Conservation (phyloP, 2,888 invertebrate genomes). For the Pammene fasciana region DNA sequence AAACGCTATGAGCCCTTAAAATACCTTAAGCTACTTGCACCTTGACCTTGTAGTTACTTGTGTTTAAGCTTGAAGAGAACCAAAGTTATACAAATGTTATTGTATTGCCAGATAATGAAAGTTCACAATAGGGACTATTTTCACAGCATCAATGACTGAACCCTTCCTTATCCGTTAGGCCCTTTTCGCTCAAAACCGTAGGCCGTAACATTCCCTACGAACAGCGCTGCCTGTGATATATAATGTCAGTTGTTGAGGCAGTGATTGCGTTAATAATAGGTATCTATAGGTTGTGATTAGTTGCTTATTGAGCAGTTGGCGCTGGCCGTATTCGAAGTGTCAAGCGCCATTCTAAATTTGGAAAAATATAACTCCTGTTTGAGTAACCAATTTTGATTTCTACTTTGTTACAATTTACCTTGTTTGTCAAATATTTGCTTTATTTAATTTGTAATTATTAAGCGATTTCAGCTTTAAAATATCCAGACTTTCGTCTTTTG, state of each 20-base stretch:
- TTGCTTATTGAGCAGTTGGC: constrained; percentile 67
- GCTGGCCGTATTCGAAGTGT: constrained; percentile 65
- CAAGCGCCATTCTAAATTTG: constrained; percentile 77
- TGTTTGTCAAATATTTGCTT: too few species aligned
- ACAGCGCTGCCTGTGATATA: constrained; percentile 67
- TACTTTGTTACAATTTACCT: too few species aligned
- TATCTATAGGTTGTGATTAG: constrained; percentile 35
- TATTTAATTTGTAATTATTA: too few species aligned
- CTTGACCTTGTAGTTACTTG: constrained; percentile 5
- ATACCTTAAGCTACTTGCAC: constrained; percentile 10
- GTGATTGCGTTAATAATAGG: constrained; percentile 66
- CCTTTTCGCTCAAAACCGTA: constrained; percentile 45
- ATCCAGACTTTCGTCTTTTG: not conserved
- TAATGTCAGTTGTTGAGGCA: constrained; percentile 61
- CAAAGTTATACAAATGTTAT: not conserved
- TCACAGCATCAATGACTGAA: constrained; percentile 22
- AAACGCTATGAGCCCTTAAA: constrained; percentile 1
- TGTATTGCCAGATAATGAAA: constrained; percentile 3
- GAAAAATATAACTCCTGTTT: not conserved
- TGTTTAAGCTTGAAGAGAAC: constrained; percentile 5
- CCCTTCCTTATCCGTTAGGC: constrained; percentile 12
- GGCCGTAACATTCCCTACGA: constrained; percentile 55
- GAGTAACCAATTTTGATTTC: not conserved
- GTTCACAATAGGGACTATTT: constrained; percentile 23
- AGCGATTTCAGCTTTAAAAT: too few species aligned